Percentiles rank a stretch among this genome's conserved stretches.
These are phyloP conservation scores for Acanthurus leucopareius DNA, from an alignment of 2,797 vertebrate genomes.

Conservation along the genomic window DNA sequence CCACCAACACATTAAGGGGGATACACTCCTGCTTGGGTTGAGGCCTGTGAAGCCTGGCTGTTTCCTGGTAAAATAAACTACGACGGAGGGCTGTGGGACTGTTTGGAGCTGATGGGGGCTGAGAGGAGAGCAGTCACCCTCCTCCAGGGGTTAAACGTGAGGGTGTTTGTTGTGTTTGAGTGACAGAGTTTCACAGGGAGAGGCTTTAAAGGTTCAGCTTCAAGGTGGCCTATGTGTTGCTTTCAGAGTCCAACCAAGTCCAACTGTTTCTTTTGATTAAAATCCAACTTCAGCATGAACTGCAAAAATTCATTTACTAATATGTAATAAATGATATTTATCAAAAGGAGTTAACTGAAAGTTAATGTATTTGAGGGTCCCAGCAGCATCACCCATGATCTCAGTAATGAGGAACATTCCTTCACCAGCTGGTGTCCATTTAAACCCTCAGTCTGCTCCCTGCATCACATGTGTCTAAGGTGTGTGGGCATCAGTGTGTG, in stretches of 20 bases:
- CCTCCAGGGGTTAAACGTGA: conserved; percentile 9
- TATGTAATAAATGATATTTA: conserved; percentile 3
- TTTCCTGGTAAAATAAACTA: conserved; percentile 78
- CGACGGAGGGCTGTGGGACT: conserved; percentile 22
- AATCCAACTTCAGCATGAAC: conserved; percentile 21
- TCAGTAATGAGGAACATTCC: conserved; percentile 72
- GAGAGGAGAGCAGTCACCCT: conserved; percentile 27
- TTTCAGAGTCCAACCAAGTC: too few species aligned
- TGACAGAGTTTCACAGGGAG: conserved; percentile 22
- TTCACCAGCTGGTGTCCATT: conserved; percentile 81
- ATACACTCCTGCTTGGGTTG: conserved; percentile 43
- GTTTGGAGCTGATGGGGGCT: conserved; percentile 52
- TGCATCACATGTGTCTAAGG: conserved; percentile 46
- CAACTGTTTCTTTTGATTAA: conserved; percentile 17
- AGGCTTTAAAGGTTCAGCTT: conserved; percentile 61
- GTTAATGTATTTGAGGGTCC: conserved; percentile 7
- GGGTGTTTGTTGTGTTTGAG: conserved; percentile 21
- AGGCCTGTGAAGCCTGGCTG: conserved; percentile 49
- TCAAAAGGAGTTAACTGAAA: conserved; percentile 20
- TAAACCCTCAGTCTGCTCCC: conserved; percentile 61
- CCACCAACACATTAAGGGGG: conserved; percentile 18
- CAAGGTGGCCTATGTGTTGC: conserved; percentile 26
- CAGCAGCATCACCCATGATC: conserved; percentile 22
- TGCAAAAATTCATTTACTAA: conserved; percentile 15
- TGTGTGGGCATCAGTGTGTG: conserved; percentile 36